A percentile compares a stretch with the other conserved stretches of the same genome.
Conservation (phyloP, 2,888 invertebrate genomes). For the Esperia sulphurella region DNA sequence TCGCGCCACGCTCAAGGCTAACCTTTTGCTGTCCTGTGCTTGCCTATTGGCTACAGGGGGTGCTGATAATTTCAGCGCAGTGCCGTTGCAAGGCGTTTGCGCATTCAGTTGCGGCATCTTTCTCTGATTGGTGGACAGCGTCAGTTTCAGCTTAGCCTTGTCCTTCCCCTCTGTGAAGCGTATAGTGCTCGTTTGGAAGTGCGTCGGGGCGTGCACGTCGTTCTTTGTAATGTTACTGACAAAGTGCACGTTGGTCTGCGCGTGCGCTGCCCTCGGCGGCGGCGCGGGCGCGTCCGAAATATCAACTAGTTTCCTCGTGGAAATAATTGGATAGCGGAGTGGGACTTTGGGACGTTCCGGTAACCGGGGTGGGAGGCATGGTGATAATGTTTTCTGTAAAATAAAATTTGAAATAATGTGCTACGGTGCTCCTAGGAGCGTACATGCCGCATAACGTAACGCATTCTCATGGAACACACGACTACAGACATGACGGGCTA, state of each 20-base stretch:
- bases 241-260: constrained; percentile 52
- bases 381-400: constrained; percentile 73
- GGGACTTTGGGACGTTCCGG: constrained; percentile 67
- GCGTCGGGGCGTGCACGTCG: constrained; percentile 40
- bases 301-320: constrained; percentile 66
- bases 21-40: constrained; percentile 10
- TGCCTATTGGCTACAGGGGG: constrained; percentile 23
- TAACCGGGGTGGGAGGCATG: constrained; percentile 67
- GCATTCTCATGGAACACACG: constrained; percentile 30
- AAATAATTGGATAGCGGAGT: constrained; percentile 66
- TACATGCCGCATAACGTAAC: constrained; percentile 51
- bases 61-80: constrained; percentile 27
- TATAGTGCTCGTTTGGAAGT: constrained; percentile 72
- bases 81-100: constrained; percentile 37
- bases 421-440: constrained; percentile 63
- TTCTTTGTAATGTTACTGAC: constrained; percentile 67
- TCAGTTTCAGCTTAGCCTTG: constrained; percentile 62
- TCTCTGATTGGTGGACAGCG: constrained; percentile 57
- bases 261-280: constrained; percentile 52
- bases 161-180: constrained; percentile 61
- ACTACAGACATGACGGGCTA: constrained; percentile 24
- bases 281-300: constrained; percentile 64
- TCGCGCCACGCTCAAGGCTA: constrained; percentile 20
- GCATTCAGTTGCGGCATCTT: constrained; percentile 31
- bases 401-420: constrained; percentile 66